A percentile compares a stretch with the other conserved stretches of the same genome.
These are phyloP conservation scores for Enteromius viviparus DNA, from an alignment of 2,797 vertebrate genomes.

Conservation along the genomic window DNA sequence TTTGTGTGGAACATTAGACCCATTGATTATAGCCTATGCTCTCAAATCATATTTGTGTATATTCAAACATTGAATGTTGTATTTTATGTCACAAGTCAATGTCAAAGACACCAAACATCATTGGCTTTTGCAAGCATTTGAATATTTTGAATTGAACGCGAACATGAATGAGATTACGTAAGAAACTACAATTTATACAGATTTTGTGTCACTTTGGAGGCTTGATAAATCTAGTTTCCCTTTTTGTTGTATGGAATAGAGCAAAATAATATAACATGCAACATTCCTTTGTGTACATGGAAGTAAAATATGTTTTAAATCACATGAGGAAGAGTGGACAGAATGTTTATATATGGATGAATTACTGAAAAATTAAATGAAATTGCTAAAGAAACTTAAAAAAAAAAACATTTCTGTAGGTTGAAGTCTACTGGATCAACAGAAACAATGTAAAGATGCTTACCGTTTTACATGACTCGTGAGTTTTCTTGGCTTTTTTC, in stretches of 20 bases:
- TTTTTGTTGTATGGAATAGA: not conserved
- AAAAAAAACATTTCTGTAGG: no score
- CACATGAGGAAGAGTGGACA: not conserved
- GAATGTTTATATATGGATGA: not conserved
- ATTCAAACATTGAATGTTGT: not conserved
- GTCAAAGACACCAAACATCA: not conserved
- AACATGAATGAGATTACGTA: not conserved
- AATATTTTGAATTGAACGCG: not conserved
- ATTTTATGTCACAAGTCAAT: not conserved
- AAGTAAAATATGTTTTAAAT: not conserved
- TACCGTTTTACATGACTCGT: conserved; percentile 75
- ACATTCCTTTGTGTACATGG: not conserved
- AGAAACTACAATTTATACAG: not conserved
- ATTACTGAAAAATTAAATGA: not conserved
- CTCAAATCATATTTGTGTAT: conserved; percentile 20
- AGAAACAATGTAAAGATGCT: conserved; percentile 18
- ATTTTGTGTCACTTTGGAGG: no score
- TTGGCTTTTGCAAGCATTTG: not conserved
- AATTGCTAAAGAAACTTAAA: not conserved
- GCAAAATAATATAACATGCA: not conserved
- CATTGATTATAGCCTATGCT: not conserved
- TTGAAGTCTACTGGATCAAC: not conserved
- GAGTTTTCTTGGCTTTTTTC: conserved; percentile 87
- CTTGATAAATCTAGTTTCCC: not conserved
- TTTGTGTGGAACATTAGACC: not conserved